phyloP scores from a whole-genome alignment of 1,140 invertebrate species.

The Listronotus oregonensis region DNA sequence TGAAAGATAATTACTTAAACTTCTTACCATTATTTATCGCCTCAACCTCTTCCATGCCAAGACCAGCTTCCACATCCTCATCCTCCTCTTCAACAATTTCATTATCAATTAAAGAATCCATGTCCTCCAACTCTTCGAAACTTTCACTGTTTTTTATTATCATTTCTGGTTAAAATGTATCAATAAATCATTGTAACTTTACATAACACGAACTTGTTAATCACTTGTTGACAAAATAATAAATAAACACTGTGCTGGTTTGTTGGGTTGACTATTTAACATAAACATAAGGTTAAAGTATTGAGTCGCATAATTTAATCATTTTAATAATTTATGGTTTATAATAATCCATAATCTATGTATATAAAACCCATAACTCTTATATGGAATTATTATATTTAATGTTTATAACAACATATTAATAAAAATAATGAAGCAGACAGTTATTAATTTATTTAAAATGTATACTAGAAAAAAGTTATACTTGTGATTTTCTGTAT shows the following conservation, averaged over 20 bases:
- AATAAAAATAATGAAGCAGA: no score
- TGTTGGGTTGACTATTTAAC: slow-evolving; percentile 16
- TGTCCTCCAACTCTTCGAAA: slow-evolving; percentile 11
- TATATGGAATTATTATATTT: no score
- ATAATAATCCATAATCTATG: no score
- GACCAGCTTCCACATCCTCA: slow-evolving; percentile 9
- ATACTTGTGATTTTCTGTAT: no score
- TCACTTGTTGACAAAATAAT: slow-evolving; percentile 17
- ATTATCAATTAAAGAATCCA: slow-evolving; percentile 22
- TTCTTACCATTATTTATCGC: slow-evolving; percentile 19
- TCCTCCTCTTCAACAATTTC: slow-evolving; percentile 30
- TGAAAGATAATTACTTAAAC: no score
- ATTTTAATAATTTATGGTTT: no score
- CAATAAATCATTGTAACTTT: neutral
- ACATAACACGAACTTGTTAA: neutral
- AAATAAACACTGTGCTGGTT: slow-evolving; percentile 21
- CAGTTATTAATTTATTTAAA: no score
- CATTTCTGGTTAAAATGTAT: slow-evolving; percentile 13
- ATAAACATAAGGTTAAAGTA: no score
- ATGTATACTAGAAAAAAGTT: no score
- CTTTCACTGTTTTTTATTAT: slow-evolving; percentile 16
- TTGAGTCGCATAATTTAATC: no score
- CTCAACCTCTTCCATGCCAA: neutral
- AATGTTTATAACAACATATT: no score
- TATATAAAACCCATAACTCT: no score